Conservation (phyloP, 2,797 vertebrate genomes). For the Otolemur crassicaudatus region DNA sequence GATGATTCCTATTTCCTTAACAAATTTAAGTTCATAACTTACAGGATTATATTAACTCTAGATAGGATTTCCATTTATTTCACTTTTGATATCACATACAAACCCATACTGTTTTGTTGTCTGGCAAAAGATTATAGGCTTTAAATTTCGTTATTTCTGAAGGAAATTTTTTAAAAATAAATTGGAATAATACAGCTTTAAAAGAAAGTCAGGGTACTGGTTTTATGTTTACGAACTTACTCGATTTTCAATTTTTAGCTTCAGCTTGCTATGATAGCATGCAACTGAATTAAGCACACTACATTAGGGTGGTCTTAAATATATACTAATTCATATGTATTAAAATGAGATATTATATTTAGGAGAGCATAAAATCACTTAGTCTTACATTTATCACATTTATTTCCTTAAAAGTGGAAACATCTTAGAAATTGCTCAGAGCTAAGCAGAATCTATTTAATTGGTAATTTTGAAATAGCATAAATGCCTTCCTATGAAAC, state of each 20-base stretch:
- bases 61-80: neutral
- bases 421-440: conserved; percentile 63
- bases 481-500: conserved; percentile 76
- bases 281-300: conserved; percentile 59
- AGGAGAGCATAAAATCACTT: conserved; percentile 64
- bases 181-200: conserved; percentile 38
- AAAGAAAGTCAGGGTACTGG: conserved; percentile 29
- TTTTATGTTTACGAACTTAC: conserved; percentile 56
- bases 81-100: conserved; percentile 1
- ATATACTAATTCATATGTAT: conserved; percentile 37
- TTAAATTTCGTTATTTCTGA: conserved; percentile 33
- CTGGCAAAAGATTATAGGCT: conserved; percentile 18
- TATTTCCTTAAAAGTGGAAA: conserved; percentile 68
- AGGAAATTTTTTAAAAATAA: conserved; percentile 56
- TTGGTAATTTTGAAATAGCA: conserved; percentile 75
- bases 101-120: conserved; percentile 40
- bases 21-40: conserved; percentile 48
- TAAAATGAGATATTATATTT: conserved; percentile 67
- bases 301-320: conserved; percentile 68
- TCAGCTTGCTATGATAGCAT: conserved; percentile 53
- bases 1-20: conserved; percentile 28
- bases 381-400: conserved; percentile 65
- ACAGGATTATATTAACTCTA: conserved; percentile 18
- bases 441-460: conserved; percentile 80
- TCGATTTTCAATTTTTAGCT: conserved; percentile 60